Base-by-base conservation (phyloP, 2,888 invertebrate species). In the Cheilosia scutellata region DNA sequence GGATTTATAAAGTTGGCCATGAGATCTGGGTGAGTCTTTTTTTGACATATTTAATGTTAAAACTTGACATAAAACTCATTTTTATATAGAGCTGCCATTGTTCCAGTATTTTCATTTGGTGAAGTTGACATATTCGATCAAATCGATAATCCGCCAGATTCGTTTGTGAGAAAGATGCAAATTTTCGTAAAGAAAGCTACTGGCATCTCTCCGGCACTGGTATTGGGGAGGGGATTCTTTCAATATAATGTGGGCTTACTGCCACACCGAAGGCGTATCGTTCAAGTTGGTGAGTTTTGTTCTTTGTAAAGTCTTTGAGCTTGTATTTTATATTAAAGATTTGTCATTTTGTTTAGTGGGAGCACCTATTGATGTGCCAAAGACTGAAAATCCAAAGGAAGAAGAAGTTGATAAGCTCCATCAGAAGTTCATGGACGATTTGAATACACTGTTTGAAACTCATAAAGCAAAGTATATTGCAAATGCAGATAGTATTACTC, bases 71-170 rank as follows among this genome's bases (percentile, higher is more conserved):
- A 0, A 5, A 0, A 27, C 27, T 13, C 42, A 40, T 57, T 13
- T 9, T 27, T 13, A 37, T 13, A 37, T 27, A 97, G 98, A 13
- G 94, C 96, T 0, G 94, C 96, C 0, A 92, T 98, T 77, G 98
- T 98, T 0, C 98, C 98, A 1, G 96, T 97, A 0, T 95, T 97
- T 90, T 96, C 97, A 0, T 98, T 98, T 91, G 98, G 98, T 0
- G 98, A 98, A 92, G 96, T 96, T 0, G 97, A 98, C 89, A 93
- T 97, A 6, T 98, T 95, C 91, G 94, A 95, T 87, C 97, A 98
- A 88, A 91, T 96, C 0, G 91, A 93, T n/a, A 96, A 96, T 91
- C 95, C 96, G 0, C 94, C 95, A 65, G 95, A 96, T 51, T 96
- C 97, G 0, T 89, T 93, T 5, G 60, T 92, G 0, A 93, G 96